phyloP scores from a whole-genome alignment of 2,888 invertebrate genomes.

The Drosophila vallismaia region DNA sequence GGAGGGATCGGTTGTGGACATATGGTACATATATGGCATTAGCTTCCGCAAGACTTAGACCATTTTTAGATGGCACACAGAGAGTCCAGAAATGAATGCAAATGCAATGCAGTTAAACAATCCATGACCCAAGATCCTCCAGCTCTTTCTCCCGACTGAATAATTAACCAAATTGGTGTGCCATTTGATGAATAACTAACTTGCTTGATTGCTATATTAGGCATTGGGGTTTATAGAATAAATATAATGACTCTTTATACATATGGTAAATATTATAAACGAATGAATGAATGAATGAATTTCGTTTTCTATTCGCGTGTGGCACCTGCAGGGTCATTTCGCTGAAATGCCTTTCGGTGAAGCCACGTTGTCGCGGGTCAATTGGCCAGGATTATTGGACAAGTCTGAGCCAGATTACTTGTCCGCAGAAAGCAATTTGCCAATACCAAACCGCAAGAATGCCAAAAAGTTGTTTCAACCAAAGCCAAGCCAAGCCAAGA shows the following conservation, averaged over 20 bases:
- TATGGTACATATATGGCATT: constrained; percentile 21
- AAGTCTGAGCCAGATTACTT: neutral
- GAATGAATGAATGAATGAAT: no score
- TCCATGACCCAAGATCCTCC: constrained; percentile 20
- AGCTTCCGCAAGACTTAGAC: constrained; percentile 35
- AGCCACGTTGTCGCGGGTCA: no score
- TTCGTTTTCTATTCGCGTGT: neutral
- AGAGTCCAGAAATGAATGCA: constrained; percentile 21
- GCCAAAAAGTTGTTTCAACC: constrained; percentile 41
- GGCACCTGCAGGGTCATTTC: constrained; percentile 14
- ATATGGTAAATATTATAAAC: neutral
- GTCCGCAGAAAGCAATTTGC: constrained; percentile 60
- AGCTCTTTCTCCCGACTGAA: neutral
- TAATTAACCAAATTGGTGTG: constrained; percentile 18
- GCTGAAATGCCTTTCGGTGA: no score
- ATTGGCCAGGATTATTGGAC: no score
- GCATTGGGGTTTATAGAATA: constrained; percentile 3
- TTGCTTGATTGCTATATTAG: neutral
- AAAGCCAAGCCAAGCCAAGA: neutral
- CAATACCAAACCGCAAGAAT: constrained; percentile 65
- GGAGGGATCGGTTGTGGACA: neutral
- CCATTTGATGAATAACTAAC: constrained; percentile 17
- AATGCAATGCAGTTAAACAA: constrained; percentile 30
- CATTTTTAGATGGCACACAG: constrained; percentile 21
- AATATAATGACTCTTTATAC: neutral